These are phyloP conservation scores for Esox lucius DNA, from an alignment of 2,797 vertebrate species.

Conservation along the genomic window DNA sequence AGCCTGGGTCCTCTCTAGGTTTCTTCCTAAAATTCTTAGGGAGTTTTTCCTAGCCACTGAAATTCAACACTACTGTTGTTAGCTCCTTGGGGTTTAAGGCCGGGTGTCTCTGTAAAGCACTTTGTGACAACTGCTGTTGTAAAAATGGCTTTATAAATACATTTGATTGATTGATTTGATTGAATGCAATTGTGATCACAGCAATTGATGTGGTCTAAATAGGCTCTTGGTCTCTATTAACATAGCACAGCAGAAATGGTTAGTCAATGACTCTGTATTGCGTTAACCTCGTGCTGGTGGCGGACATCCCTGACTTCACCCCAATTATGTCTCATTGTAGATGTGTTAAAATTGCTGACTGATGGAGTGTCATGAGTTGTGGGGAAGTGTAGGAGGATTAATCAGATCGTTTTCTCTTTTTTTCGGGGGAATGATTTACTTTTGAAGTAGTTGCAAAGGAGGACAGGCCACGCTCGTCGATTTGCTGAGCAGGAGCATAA, in stretches of 20 bases:
- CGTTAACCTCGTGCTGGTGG: constrained; percentile 16
- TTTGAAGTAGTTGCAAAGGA: background rate
- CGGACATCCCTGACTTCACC: constrained; percentile 21
- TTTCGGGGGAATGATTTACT: background rate
- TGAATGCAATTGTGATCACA: too few species aligned
- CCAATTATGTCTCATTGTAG: constrained; percentile 27
- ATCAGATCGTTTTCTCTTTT: constrained; percentile 3
- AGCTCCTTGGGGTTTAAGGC: too few species aligned
- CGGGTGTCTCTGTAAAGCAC: too few species aligned
- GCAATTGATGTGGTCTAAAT: too few species aligned
- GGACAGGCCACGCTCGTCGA: background rate
- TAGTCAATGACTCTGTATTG: constrained; percentile 29
- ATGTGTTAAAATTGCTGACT: constrained; percentile 22
- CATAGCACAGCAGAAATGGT: constrained; percentile 16
- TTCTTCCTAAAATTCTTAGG: too few species aligned
- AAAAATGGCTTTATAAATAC: too few species aligned
- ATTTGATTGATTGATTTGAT: too few species aligned
- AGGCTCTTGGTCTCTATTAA: background rate
- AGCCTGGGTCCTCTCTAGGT: too few species aligned
- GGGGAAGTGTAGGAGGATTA: constrained; percentile 27
- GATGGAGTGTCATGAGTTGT: constrained; percentile 21
- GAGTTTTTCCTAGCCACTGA: too few species aligned
- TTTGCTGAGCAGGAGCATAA: background rate
- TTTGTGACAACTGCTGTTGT: too few species aligned
- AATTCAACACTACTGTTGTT: too few species aligned